Conservation (phyloP, 92 coral and sea anemone species). For the Desmophyllum pertusum region DNA sequence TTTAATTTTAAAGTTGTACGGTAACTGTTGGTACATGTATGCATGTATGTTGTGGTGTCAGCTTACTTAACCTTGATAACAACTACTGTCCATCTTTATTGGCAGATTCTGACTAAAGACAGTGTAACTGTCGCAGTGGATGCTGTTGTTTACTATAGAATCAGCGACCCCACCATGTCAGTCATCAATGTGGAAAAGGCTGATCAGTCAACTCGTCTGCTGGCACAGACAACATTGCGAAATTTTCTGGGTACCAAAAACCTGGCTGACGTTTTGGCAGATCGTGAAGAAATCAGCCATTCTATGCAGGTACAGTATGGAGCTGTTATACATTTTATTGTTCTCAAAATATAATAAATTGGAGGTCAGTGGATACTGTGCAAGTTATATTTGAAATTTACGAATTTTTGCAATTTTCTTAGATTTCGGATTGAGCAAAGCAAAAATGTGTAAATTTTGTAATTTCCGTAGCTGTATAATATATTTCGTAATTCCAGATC, state of each 20-base stretch:
- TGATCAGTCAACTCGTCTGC: conserved; percentile 73
- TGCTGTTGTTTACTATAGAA: conserved; percentile 79
- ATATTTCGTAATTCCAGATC: too few species aligned
- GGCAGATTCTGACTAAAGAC: conserved; percentile 74
- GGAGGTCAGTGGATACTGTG: not conserved
- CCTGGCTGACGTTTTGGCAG: conserved; percentile 71
- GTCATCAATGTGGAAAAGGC: conserved; percentile 72
- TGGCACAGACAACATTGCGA: conserved; percentile 80
- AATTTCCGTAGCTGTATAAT: too few species aligned
- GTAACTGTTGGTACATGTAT: too few species aligned
- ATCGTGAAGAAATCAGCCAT: conserved; percentile 70
- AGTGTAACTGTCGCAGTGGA: conserved; percentile 81
- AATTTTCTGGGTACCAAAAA: conserved; percentile 74
- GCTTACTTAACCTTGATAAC: not conserved
- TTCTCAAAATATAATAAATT: not conserved
- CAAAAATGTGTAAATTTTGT: too few species aligned
- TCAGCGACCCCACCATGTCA: conserved; percentile 71
- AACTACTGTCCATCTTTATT: not conserved
- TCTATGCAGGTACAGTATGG: conserved; percentile 57
- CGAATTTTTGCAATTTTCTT: too few species aligned
- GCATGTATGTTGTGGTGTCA: not conserved
- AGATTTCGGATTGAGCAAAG: too few species aligned
- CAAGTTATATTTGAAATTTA: too few species aligned
- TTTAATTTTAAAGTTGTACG: too few species aligned
- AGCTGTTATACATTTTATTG: not conserved